Evolutionary conservation across 2,797 vertebrate genomes (phyloP).

Genomic region (Toxotes lorentzi): DNA sequence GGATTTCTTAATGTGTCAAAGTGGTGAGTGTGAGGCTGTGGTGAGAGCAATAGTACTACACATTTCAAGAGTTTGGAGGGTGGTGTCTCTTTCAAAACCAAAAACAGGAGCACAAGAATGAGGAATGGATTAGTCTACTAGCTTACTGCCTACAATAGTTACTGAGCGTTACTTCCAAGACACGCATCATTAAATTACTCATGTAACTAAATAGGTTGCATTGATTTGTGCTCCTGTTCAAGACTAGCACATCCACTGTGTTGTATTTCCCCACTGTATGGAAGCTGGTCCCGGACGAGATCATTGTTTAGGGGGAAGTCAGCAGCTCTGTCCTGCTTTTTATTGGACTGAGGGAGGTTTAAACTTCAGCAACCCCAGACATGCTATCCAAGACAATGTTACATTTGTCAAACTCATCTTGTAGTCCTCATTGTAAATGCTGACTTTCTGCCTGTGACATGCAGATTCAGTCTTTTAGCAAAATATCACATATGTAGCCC

Average conservation of each 20-base stretch:
- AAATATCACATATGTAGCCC: background rate
- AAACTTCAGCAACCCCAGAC: background rate
- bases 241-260: too few species aligned
- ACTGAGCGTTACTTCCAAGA: background rate
- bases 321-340: background rate
- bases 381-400: background rate
- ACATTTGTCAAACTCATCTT: background rate
- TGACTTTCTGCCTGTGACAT: background rate
- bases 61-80: slow-evolving; percentile 2
- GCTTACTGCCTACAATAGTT: background rate
- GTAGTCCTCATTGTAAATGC: too few species aligned
- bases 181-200: too few species aligned
- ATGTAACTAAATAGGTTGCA: background rate
- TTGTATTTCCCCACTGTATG: too few species aligned
- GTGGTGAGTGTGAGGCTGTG: background rate
- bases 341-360: background rate
- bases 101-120: background rate
- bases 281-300: too few species aligned
- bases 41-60: background rate
- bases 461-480: background rate
- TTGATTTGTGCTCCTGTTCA: background rate
- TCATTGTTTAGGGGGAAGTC: too few species aligned
- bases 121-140: background rate
- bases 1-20: background rate
- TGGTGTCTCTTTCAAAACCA: background rate